phyloP scores from a whole-genome alignment of 2,797 vertebrate genomes.

The Sparidentex hasta region DNA sequence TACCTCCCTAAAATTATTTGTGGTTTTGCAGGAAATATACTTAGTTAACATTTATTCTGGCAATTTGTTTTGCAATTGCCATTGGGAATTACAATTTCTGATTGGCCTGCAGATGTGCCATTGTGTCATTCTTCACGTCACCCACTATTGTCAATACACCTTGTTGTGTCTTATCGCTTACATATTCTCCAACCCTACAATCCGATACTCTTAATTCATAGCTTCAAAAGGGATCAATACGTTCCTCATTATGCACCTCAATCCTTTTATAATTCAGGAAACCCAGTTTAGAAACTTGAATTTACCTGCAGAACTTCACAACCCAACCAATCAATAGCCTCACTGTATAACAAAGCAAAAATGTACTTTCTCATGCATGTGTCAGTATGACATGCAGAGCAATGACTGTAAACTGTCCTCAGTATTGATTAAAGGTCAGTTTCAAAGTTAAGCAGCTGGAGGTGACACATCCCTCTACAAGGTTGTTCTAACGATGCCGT shows the following conservation, averaged over 20 bases:
- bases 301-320: background rate
- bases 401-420: constrained; percentile 1
- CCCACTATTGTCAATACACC: background rate
- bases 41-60: too few species aligned
- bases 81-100: background rate
- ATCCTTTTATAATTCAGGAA: background rate
- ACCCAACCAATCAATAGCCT: constrained; percentile 15
- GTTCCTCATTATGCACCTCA: background rate
- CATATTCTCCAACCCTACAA: background rate
- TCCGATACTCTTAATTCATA: background rate
- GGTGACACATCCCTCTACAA: constrained; percentile 33
- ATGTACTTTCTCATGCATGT: background rate
- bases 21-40: too few species aligned
- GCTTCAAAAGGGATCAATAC: background rate
- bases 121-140: background rate
- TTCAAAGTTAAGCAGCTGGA: constrained; percentile 36
- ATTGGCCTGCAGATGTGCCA: background rate
- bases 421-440: constrained; percentile 42
- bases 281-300: background rate
- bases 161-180: background rate
- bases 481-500: constrained; percentile 42
- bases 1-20: too few species aligned
- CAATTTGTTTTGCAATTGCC: too few species aligned
- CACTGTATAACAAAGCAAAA: background rate
- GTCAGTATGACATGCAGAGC: background rate